Base-by-base conservation (phyloP, 2,797 vertebrate species). In the Eutrigla gurnardus region DNA sequence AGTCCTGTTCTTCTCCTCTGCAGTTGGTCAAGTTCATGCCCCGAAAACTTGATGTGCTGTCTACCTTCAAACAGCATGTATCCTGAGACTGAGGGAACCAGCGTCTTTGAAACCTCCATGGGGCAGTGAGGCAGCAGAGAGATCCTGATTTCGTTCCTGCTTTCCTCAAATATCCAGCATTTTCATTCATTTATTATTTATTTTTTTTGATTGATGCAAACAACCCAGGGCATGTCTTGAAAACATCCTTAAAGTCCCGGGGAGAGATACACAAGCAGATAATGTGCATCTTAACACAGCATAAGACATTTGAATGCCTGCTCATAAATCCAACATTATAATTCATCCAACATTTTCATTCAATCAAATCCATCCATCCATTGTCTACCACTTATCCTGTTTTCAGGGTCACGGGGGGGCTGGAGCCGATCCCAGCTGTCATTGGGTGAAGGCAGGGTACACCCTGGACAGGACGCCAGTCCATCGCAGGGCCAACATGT, bases 41-140 rank as follows among this genome's bases (percentile, higher is more conserved):
- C 66, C 0, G 65, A 75, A 62, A 83, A 53, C 70, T n/a, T 3
- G 49, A 75, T 66, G 72, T 78, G 77, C 73, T 64, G n/a, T 65
- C 64, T 60, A 12, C 72, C 40, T 75, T 72, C 63, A 74, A 76
- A 78, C 71, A 65, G 60, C 74, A 46, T 65, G 63, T 13, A 37
- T 37, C 75, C 62, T 49, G 57, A 84, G 68, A 72, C 45, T 7
- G 9, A 58, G 25, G 6, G 18, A 68, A 54, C 45, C 53, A 17
- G 47, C 67, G 69, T 70, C 78, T 39, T 7, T 60, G 52, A 72
- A 83, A 58, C 58, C 68, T 70, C 65, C 70, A 73, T 73, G 63
- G 25, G 65, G 52, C 72, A 7, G n/a, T 0, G 45, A 74, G 64
- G 53, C 46, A 47, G 65, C 69, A 63, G 13, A 65, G 12, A 45